A percentile compares a stretch with the other conserved stretches of the same genome.
Evolutionary conservation across 53 echinoderm and acorn worm genomes (phyloP).

Genomic region (Holothuria leucospilota): DNA sequence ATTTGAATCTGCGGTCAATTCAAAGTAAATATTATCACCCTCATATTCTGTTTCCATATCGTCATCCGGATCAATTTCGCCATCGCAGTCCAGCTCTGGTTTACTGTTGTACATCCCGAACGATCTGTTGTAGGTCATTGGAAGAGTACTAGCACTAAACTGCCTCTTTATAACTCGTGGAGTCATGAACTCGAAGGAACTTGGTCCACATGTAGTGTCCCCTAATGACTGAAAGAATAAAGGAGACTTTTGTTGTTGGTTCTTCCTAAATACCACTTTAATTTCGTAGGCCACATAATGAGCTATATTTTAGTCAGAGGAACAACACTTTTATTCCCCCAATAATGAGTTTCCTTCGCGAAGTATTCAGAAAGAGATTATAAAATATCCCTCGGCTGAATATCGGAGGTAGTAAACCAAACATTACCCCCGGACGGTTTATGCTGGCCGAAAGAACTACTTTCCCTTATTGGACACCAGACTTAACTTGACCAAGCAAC

Average conservation of each 20-base stretch:
- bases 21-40: conserved; percentile 1
- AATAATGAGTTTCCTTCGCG: too few species aligned
- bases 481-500: too few species aligned
- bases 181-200: conserved; percentile 28
- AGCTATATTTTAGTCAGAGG: too few species aligned
- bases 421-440: too few species aligned
- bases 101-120: neutral
- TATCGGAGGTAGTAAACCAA: too few species aligned
- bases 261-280: neutral
- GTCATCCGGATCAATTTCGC: neutral
- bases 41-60: neutral
- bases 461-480: too few species aligned
- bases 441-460: too few species aligned
- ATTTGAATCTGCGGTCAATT: neutral
- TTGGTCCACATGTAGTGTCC: conserved; percentile 12
- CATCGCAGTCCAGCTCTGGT: neutral
- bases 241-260: neutral
- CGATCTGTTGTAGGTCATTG: conserved; percentile 12
- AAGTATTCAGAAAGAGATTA: too few species aligned
- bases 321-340: too few species aligned
- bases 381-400: too few species aligned
- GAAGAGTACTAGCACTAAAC: neutral
- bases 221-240: conserved; percentile 9
- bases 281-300: too few species aligned
- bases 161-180: conserved; percentile 15